Conservation (phyloP, 2,797 vertebrate species). For the Chaunax sp. region DNA sequence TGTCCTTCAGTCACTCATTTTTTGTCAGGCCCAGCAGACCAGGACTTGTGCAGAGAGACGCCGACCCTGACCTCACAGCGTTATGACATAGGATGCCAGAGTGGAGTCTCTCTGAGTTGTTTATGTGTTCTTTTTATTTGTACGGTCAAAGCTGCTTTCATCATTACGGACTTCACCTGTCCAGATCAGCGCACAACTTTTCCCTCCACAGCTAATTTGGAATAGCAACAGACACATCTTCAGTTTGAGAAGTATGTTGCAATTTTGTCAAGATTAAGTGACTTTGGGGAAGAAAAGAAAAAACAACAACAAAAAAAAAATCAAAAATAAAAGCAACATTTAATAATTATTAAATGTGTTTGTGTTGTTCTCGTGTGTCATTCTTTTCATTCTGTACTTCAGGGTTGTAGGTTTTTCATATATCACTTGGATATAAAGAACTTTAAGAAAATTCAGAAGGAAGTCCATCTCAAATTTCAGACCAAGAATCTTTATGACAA, state of each 20-base stretch:
- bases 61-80: conserved; percentile 45
- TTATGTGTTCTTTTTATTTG: conserved; percentile 70
- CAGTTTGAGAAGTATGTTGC: conserved; percentile 82
- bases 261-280: conserved; percentile 83
- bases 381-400: conserved; percentile 20
- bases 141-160: conserved; percentile 79
- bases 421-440: too few species aligned
- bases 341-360: conserved; percentile 76
- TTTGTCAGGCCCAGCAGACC: conserved; percentile 60
- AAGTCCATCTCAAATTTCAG: too few species aligned
- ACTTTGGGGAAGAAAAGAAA: conserved; percentile 70
- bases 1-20: conserved; percentile 57
- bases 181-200: conserved; percentile 77
- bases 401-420: background rate
- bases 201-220: conserved; percentile 80
- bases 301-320: conserved; percentile 61
- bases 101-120: conserved; percentile 67
- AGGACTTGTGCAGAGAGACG: conserved; percentile 67
- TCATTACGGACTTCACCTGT: conserved; percentile 75
- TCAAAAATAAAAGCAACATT: conserved; percentile 83
- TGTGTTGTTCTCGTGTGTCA: conserved; percentile 47
- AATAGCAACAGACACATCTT: conserved; percentile 78
- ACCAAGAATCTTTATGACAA: too few species aligned
- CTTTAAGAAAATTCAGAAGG: background rate
- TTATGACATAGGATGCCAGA: conserved; percentile 68